Percentiles rank a stretch among this genome's conserved stretches.
These are phyloP conservation scores for Odontesthes bonariensis DNA, from an alignment of 2,113 vertebrate species.

Conservation along the genomic window DNA sequence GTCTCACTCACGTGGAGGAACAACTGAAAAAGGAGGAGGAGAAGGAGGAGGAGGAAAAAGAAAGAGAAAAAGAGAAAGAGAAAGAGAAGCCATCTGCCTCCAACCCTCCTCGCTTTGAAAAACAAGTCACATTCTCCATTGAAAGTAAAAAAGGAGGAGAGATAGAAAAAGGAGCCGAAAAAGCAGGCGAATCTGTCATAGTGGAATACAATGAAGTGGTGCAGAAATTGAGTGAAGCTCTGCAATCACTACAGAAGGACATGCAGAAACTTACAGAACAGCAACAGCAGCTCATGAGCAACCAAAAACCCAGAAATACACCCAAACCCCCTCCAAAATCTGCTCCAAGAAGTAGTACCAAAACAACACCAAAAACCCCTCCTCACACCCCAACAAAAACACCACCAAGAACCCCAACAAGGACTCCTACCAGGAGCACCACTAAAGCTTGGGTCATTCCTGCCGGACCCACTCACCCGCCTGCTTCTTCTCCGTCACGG, in stretches of 20 bases:
- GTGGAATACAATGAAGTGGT: conserved; percentile 90
- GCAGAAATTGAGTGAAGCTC: conserved; percentile 87
- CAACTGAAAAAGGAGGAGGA: conserved; percentile 75
- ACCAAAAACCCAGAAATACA: conserved; percentile 74
- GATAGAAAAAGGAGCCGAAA: conserved; percentile 67
- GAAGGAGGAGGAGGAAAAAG: conserved; percentile 66
- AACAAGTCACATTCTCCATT: conserved; percentile 89
- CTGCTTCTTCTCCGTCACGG: conserved; percentile 69
- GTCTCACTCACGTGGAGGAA: conserved; percentile 82
- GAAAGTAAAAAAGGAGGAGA: conserved; percentile 80
- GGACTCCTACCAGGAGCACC: conserved; percentile 52
- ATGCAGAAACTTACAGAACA: conserved; percentile 94
- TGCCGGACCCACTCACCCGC: conserved; percentile 18
- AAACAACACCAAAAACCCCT: conserved; percentile 50
- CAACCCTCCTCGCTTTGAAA: conserved; percentile 79
- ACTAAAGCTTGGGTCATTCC: conserved; percentile 85
- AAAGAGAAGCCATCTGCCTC: conserved; percentile 54
- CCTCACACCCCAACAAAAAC: conserved; percentile 69
- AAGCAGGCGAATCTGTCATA: conserved; percentile 66
- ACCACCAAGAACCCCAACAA: conserved; percentile 64
- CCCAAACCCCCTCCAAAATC: conserved; percentile 56
- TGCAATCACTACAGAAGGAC: conserved; percentile 89
- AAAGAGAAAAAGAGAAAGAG: too few relatives aligned
- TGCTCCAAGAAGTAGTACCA: conserved; percentile 18
- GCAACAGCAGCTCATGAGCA: conserved; percentile 87